Base-by-base conservation (phyloP, 2,113 vertebrate species). In the Eleginops maclovinus region DNA sequence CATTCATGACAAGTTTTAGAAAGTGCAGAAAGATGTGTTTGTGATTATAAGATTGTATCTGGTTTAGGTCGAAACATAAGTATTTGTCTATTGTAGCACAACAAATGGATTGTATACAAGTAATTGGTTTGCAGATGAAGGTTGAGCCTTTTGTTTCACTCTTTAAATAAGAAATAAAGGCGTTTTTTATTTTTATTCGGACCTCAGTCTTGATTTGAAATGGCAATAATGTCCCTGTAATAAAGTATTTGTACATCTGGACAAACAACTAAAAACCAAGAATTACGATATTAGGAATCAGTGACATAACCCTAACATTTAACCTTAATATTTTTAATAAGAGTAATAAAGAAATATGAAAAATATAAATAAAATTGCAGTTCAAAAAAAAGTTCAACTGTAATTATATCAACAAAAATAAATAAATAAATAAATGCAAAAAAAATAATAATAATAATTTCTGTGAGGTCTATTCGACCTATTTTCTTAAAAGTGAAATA, bases 21-120 rank as follows among this genome's bases (percentile, higher is more conserved):
- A 70, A 12, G 62, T 60, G 26, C n/a, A 62, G 53, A 59, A 31
- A 69, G 15, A 61, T 81, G 36, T 63, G 73, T 63, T 71, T 72
- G 26, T 1, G 14, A 61, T 63, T 63, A 21, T 53, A 13, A 24
- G 21, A 36, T 67, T 55, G 40, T 16, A 59, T 73, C 6, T 41
- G 14, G 12, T 63, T 76, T 17, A 14, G 14, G 21, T 77, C 31
- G 61, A 68, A 74, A 83, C 12, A 66, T 60, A 13, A 31, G 36
- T 13, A 36, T 65, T 66, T 59, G 6, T 65, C 21, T 26, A 1
- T 21, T 44, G 22, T n/a, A 17, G 43, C 19, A 4, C 16, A 58
- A 24, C 51, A 50, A 15, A 40, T 50, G 50, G 21, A 60, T 1
- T 40, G 28, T 40, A 19, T 63, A 31, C 62, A 71, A 53, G 26